A percentile compares a stretch with the other conserved stretches of the same genome.
Conservation (phyloP, 2,888 invertebrate genomes). For the Steinernema carpocapsae region DNA sequence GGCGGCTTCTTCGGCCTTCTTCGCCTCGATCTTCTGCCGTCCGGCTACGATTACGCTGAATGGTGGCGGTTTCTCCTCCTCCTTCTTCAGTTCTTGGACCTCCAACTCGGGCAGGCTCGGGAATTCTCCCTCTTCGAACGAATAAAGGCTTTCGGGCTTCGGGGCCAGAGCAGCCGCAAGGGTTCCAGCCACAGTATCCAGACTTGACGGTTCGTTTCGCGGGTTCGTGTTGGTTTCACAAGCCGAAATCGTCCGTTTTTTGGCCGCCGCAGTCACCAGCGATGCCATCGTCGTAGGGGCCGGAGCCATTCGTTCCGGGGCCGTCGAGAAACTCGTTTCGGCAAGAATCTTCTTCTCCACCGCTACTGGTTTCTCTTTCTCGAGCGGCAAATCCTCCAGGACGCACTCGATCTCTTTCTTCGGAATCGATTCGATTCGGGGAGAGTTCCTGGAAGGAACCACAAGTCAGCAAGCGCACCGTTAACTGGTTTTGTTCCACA, state of each 20-base stretch:
- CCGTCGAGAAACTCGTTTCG: not conserved
- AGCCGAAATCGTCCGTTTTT: not conserved
- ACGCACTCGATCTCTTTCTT: conserved; percentile 8
- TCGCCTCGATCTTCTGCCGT: conserved; percentile 38
- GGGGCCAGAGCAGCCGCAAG: not conserved
- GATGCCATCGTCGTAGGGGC: not conserved
- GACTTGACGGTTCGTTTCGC: not conserved
- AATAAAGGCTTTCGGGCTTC: conserved; percentile 40
- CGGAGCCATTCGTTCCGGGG: no score
- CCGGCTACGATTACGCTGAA: conserved; percentile 45
- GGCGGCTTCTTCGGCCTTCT: conserved; percentile 37
- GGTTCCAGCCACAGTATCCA: not conserved
- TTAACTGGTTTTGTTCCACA: no score
- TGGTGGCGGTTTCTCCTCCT: conserved; percentile 38
- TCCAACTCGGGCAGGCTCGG: conserved; percentile 52
- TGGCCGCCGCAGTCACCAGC: not conserved
- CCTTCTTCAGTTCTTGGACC: conserved; percentile 40
- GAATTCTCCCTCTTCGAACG: conserved; percentile 57
- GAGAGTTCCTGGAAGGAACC: not conserved
- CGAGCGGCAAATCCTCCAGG: not conserved
- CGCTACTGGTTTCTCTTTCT: not conserved
- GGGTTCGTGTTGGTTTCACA: not conserved
- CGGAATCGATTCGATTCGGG: not conserved
- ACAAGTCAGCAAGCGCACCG: no score
- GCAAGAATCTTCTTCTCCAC: not conserved